A percentile compares a stretch with the other conserved stretches of the same genome.
Evolutionary conservation across 2,113 vertebrate genomes (phyloP).

Genomic region (Pelobates fuscus): DNA sequence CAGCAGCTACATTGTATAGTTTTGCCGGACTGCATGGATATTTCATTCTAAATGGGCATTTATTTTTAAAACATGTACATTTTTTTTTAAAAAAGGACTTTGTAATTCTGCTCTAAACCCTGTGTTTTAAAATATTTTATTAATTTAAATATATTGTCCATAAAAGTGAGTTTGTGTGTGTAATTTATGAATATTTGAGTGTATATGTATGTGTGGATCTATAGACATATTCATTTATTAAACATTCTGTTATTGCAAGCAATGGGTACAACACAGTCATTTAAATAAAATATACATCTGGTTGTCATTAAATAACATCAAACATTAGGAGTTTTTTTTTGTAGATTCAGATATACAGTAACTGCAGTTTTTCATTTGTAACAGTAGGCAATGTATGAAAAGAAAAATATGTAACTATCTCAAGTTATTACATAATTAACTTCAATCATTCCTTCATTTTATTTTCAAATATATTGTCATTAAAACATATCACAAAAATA

Average conservation of each 20-base stretch:
- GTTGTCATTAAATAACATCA: constrained; percentile 26
- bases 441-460: background rate
- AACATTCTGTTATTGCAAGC: constrained; percentile 42
- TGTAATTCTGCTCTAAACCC: constrained; percentile 69
- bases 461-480: background rate
- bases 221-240: constrained; percentile 50
- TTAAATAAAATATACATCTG: constrained; percentile 33
- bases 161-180: constrained; percentile 64
- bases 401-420: constrained; percentile 32
- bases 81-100: constrained; percentile 66
- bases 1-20: constrained; percentile 96
- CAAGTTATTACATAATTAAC: constrained; percentile 36
- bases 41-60: constrained; percentile 74
- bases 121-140: constrained; percentile 69
- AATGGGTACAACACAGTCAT: constrained; percentile 42
- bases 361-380: constrained; percentile 43
- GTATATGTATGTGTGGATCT: constrained; percentile 36
- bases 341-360: constrained; percentile 33
- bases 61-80: constrained; percentile 72
- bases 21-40: constrained; percentile 68
- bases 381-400: background rate
- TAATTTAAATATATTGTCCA: constrained; percentile 72
- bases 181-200: constrained; percentile 54
- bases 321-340: constrained; percentile 33
- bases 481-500: background rate